Conservation (phyloP, 2,888 invertebrate genomes). For the Sialis fuliginosa region DNA sequence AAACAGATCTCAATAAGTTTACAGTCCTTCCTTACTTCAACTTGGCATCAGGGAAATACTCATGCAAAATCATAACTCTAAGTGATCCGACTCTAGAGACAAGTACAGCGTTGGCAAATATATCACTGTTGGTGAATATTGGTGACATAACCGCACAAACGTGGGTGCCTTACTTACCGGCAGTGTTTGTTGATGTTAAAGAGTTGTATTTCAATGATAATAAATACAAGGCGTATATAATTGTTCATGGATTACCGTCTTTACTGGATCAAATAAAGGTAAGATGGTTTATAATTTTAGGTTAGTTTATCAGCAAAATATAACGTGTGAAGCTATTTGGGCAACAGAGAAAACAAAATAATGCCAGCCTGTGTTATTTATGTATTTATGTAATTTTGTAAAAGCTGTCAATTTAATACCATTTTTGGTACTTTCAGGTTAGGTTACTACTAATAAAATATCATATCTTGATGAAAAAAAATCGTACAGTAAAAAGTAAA, state of each 20-base stretch:
- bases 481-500: too few species aligned
- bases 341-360: too few species aligned
- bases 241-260: conserved; percentile 32
- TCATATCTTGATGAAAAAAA: too few species aligned
- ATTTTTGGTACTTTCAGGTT: too few species aligned
- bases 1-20: conserved; percentile 18
- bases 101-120: conserved; percentile 17
- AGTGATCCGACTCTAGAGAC: conserved; percentile 15
- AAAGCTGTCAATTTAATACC: too few species aligned
- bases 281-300: conserved; percentile 4
- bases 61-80: conserved; percentile 19
- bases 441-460: too few species aligned
- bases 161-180: conserved; percentile 21
- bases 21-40: conserved; percentile 21
- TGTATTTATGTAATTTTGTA: background rate
- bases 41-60: conserved; percentile 21
- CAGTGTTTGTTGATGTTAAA: conserved; percentile 15
- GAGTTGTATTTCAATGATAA: conserved; percentile 14
- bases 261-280: conserved; percentile 36
- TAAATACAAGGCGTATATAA: conserved; percentile 16
- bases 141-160: conserved; percentile 10
- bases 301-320: too few species aligned
- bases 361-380: too few species aligned
- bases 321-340: too few species aligned
- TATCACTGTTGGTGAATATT: conserved; percentile 20